These are phyloP conservation scores for Leptinotarsa rubiginosa DNA, from an alignment of 2,888 invertebrate species.

Conservation along the genomic window DNA sequence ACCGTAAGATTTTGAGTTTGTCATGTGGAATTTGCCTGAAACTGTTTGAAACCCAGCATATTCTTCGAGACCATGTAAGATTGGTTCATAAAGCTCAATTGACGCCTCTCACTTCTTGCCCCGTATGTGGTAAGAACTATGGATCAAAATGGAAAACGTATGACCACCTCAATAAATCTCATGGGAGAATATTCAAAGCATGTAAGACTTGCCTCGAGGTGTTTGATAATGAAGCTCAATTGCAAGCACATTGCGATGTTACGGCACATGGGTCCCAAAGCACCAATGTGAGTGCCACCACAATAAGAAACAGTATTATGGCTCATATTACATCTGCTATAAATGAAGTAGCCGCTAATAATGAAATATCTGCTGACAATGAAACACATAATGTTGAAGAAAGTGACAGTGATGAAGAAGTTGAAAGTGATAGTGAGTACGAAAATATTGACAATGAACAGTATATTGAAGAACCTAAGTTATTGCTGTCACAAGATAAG, in stretches of 20 bases:
- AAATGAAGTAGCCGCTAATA: slow-evolving; percentile 33
- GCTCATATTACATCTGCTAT: slow-evolving; percentile 42
- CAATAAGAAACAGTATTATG: slow-evolving; percentile 43
- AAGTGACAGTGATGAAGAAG: slow-evolving; percentile 38
- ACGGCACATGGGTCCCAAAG: slow-evolving; percentile 58
- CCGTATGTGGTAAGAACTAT: slow-evolving; percentile 72
- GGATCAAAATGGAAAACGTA: slow-evolving; percentile 72
- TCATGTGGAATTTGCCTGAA: slow-evolving; percentile 72
- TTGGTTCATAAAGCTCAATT: slow-evolving; percentile 68
- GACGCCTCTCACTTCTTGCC: slow-evolving; percentile 69
- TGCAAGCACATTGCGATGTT: slow-evolving; percentile 67
- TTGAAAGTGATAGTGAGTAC: slow-evolving; percentile 42
- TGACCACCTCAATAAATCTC: slow-evolving; percentile 72
- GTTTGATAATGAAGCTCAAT: slow-evolving; percentile 68
- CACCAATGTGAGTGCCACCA: slow-evolving; percentile 31
- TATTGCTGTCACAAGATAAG: slow-evolving; percentile 37
- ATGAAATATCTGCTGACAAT: slow-evolving; percentile 30
- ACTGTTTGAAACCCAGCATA: slow-evolving; percentile 70
- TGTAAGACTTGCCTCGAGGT: slow-evolving; percentile 72
- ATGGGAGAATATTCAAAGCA: slow-evolving; percentile 70
- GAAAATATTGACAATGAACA: slow-evolving; percentile 41
- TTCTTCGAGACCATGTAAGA: slow-evolving; percentile 70
- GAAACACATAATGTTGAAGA: slow-evolving; percentile 36
- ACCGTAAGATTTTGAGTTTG: slow-evolving; percentile 69
- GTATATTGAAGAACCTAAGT: slow-evolving; percentile 40